phyloP scores from a whole-genome alignment of 2,888 invertebrate species.

The Achlya flavicornis region DNA sequence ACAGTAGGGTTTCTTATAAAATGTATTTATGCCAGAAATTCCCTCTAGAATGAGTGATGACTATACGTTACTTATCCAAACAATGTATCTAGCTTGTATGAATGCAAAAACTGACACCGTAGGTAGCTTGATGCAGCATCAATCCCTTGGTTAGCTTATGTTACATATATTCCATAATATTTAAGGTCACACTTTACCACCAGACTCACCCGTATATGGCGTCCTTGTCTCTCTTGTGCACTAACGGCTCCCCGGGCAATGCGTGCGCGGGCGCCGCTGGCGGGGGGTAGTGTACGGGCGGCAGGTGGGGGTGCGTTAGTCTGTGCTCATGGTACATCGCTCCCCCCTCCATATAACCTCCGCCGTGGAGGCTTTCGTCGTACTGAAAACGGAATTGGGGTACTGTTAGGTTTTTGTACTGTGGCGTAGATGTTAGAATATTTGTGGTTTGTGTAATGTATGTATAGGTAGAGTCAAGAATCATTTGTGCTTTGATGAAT shows the following conservation, averaged over 20 bases:
- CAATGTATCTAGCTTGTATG: no score
- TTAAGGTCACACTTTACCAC: conserved; percentile 68
- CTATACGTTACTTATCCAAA: no score
- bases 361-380: conserved; percentile 95
- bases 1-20: no score
- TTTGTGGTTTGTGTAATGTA: neutral
- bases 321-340: conserved; percentile 92
- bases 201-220: conserved; percentile 98
- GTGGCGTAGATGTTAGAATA: neutral
- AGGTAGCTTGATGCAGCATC: no score
- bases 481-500: neutral
- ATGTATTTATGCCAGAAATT: no score
- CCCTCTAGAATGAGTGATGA: no score
- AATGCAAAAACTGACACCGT: no score
- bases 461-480: neutral
- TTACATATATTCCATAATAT: neutral
- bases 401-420: conserved; percentile 1
- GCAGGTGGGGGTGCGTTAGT: conserved; percentile 90
- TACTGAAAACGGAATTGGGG: conserved; percentile 85
- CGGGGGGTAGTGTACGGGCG: conserved; percentile 90
- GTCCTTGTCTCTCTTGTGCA: conserved; percentile 98
- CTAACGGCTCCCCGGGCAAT: conserved; percentile 93
- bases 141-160: neutral
- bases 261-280: conserved; percentile 95
- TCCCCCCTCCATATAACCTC: conserved; percentile 93